Evolutionary conservation across 2,888 invertebrate genomes (phyloP).

Genomic region (Allacma fusca): DNA sequence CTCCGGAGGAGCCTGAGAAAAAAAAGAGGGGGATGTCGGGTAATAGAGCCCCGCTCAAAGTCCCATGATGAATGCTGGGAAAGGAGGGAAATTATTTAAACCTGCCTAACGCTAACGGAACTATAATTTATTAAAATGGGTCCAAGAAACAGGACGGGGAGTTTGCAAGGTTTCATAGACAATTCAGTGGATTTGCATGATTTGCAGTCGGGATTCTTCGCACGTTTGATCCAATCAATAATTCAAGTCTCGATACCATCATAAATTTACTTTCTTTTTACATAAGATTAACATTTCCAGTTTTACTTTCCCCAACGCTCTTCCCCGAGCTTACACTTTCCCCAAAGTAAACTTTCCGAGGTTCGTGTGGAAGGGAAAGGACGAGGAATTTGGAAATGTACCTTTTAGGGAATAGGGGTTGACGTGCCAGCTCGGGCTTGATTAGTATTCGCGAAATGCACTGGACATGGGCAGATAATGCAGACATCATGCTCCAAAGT

Average conservation of each 20-base stretch:
- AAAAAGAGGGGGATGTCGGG: not conserved
- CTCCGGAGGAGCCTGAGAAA: not conserved
- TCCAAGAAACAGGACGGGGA: not conserved
- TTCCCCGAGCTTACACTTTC: not conserved
- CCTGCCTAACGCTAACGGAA: not conserved
- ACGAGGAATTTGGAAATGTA: not conserved
- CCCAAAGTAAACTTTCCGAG: no score
- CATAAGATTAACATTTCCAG: slow-evolving; percentile 13
- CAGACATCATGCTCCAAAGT: no score
- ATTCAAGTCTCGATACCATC: slow-evolving; percentile 41
- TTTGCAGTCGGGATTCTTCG: slow-evolving; percentile 24
- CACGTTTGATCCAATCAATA: slow-evolving; percentile 42
- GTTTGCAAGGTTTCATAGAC: not conserved
- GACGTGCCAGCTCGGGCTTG: not conserved
- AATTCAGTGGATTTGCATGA: slow-evolving; percentile 9
- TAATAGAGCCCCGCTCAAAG: not conserved
- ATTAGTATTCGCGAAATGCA: not conserved
- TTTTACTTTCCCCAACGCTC: not conserved
- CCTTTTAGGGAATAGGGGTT: not conserved
- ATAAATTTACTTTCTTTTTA: slow-evolving; percentile 42
- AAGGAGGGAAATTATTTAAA: not conserved
- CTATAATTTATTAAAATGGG: slow-evolving; percentile 3
- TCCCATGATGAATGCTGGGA: not conserved
- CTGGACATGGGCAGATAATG: no score
- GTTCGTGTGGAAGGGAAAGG: not conserved